These are phyloP conservation scores for Drosophila neocordata DNA, from an alignment of 1,140 invertebrate genomes.

Conservation along the genomic window DNA sequence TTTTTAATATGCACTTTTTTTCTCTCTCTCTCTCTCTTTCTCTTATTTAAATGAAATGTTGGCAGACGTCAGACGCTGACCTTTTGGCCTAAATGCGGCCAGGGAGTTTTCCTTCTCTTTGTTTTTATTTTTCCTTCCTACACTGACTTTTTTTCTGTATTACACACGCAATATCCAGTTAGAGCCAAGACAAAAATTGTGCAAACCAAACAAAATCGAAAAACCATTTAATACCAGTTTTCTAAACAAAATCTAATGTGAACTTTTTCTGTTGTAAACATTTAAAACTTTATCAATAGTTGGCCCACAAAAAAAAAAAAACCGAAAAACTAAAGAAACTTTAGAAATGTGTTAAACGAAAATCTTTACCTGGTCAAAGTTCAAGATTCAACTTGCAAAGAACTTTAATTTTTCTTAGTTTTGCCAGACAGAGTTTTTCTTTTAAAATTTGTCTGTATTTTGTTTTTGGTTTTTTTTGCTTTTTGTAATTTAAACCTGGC, in stretches of 20 bases:
- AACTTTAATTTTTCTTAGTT: no score
- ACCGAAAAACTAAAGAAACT: neutral
- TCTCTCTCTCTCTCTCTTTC: neutral
- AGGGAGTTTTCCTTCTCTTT: neutral
- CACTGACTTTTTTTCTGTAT: neutral
- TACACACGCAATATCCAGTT: no score
- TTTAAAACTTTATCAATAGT: slow-evolving; percentile 1
- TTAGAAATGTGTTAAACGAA: neutral
- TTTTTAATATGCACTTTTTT: slow-evolving; percentile 43
- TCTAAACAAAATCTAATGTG: neutral
- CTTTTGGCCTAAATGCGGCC: slow-evolving; percentile 57
- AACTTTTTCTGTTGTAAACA: neutral
- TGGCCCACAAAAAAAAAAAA: neutral
- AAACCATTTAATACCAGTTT: neutral
- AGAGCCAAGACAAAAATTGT: no score
- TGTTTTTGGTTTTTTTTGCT: no score
- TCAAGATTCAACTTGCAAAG: neutral
- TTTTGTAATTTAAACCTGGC: no score
- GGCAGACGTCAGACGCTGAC: slow-evolving; percentile 41
- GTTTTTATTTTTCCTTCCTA: slow-evolving; percentile 5
- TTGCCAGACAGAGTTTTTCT: no score
- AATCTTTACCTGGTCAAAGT: slow-evolving; percentile 7
- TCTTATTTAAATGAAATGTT: slow-evolving; percentile 49
- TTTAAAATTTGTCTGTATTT: no score
- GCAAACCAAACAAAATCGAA: no score